A percentile compares a stretch with the other conserved stretches of the same genome.
Conservation (phyloP, 2,113 vertebrate genomes). For the Galemys pyrenaicus region DNA sequence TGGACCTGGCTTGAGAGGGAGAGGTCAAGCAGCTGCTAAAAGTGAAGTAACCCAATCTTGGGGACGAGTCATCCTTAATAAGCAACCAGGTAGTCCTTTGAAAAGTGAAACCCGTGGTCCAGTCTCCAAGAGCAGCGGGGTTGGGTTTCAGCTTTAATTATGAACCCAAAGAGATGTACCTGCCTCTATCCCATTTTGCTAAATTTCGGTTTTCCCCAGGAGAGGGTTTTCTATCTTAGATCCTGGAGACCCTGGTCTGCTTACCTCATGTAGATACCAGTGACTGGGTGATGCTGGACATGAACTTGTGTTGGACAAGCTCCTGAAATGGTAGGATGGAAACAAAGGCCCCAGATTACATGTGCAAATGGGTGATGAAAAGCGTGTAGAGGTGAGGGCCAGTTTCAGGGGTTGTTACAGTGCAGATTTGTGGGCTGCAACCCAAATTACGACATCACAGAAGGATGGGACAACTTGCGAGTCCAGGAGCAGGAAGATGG, state of each 20-base stretch:
- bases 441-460: constrained; percentile 31
- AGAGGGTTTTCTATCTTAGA: background rate
- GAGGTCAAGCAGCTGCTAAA: constrained; percentile 84
- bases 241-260: background rate
- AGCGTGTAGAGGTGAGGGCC: background rate
- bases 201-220: constrained; percentile 13
- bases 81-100: constrained; percentile 84
- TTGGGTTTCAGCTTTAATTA: constrained; percentile 84
- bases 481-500: background rate
- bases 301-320: background rate
- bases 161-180: constrained; percentile 74
- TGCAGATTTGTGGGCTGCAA: background rate
- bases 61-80: constrained; percentile 81
- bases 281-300: background rate
- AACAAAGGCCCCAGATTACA: background rate
- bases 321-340: background rate
- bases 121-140: constrained; percentile 67
- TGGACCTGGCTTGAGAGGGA: constrained; percentile 68
- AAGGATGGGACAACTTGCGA: background rate
- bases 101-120: constrained; percentile 81
- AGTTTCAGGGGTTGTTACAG: background rate
- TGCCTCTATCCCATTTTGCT: constrained; percentile 55
- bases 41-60: constrained; percentile 82
- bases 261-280: background rate
- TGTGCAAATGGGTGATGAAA: background rate